Conservation (phyloP, 2,888 invertebrate species). For the Chesias legatella region DNA sequence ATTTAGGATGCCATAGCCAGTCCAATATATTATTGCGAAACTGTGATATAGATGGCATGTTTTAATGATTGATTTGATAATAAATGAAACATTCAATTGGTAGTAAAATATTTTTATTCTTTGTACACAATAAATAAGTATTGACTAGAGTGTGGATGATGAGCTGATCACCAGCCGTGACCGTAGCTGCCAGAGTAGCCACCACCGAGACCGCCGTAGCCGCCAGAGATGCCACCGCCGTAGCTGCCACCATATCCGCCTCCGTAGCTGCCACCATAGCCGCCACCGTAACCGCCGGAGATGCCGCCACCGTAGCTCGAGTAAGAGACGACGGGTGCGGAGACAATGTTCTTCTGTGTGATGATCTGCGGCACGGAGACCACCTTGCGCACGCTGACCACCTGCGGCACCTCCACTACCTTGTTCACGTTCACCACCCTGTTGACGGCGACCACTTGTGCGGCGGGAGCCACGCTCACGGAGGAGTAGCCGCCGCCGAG, state of each 20-base stretch:
- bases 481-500: slow-evolving; percentile 7
- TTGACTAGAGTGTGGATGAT: slow-evolving; percentile 6
- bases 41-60: too few species aligned
- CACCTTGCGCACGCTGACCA: slow-evolving; percentile 35
- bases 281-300: slow-evolving; percentile 15
- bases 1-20: too few species aligned
- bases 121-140: slow-evolving; percentile 8
- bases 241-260: slow-evolving; percentile 13
- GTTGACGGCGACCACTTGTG: slow-evolving; percentile 41
- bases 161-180: slow-evolving; percentile 34
- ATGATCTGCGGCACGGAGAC: slow-evolving; percentile 32
- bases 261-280: slow-evolving; percentile 10
- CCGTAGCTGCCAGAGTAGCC: slow-evolving; percentile 9
- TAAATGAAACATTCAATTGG: too few species aligned
- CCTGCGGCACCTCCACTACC: slow-evolving; percentile 38
- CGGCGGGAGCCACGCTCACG: slow-evolving; percentile 31
- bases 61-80: too few species aligned
- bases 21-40: too few species aligned
- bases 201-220: slow-evolving; percentile 5
- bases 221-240: slow-evolving; percentile 18
- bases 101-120: slow-evolving; percentile 2
- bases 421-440: slow-evolving; percentile 45
- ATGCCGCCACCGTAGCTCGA: slow-evolving; percentile 8
- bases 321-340: slow-evolving; percentile 18
- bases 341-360: slow-evolving; percentile 29